These are phyloP conservation scores for Drosophila robusta DNA, from an alignment of 2,888 invertebrate genomes.

Conservation along the genomic window DNA sequence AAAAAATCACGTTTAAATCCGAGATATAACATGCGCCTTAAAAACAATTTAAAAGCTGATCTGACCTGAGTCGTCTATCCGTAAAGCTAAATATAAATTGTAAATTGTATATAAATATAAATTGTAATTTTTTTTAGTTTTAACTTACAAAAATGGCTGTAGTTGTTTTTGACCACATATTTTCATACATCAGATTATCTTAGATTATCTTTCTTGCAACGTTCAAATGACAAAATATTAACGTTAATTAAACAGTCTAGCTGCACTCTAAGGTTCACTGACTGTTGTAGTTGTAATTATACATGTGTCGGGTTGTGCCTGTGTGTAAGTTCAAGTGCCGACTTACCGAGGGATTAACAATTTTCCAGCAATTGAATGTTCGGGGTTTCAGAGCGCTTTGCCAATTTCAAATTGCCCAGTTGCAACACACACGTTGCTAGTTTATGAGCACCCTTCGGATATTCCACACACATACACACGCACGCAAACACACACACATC, in stretches of 20 bases:
- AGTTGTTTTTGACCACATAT: neutral
- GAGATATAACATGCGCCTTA: no score
- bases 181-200: neutral
- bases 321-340: neutral
- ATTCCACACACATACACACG: neutral
- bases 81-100: no score
- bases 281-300: neutral
- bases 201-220: neutral
- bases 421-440: slow-evolving; percentile 15
- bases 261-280: no score
- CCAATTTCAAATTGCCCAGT: slow-evolving; percentile 35
- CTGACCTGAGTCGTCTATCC: no score
- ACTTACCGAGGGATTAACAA: slow-evolving; percentile 50
- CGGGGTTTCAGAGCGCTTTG: slow-evolving; percentile 16
- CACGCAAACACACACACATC: neutral
- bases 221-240: neutral
- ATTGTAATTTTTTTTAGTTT: no score
- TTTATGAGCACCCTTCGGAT: slow-evolving; percentile 33
- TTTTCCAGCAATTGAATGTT: slow-evolving; percentile 66
- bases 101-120: no score
- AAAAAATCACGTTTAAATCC: no score
- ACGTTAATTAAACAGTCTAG: slow-evolving; percentile 1
- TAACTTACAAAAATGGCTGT: no score
- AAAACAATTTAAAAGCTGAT: no score
- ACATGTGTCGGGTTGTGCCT: neutral